Evolutionary conservation across 2,113 vertebrate species (phyloP), one percentile per base, ranked within the genome.

Genomic region (Prolemur simus): DNA sequence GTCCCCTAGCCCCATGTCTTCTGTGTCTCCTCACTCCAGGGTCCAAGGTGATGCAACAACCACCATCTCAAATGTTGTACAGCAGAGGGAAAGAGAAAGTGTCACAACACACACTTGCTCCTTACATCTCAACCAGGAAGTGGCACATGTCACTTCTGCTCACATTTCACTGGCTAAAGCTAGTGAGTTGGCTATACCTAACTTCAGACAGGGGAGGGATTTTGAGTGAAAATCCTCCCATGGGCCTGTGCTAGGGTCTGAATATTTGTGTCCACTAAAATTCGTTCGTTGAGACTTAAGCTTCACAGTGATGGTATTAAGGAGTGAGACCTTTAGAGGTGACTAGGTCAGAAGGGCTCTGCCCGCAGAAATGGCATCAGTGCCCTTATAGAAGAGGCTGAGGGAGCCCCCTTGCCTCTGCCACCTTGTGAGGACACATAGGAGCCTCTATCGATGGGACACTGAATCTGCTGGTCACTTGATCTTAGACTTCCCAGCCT

Each of bases 1-100:
- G 39, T 23, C n/a, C 32, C 0, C 0, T 37, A 9, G 14, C 52
- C 52, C 52, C 52, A 52, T 18, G 52, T 54, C 84, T 76, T 63
- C n/a, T n/a, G n/a, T n/a, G n/a, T n/a, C n/a, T n/a, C n/a, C n/a
- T n/a, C n/a, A n/a, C n/a, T n/a, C n/a, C 83, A 29, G 83, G 42
- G 5, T 4, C 54, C 47, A 5, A 45, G 71, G 4, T 21, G 32
- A n/a, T 0, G n/a, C n/a, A n/a, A n/a, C n/a, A n/a, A n/a, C n/a
- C n/a, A n/a, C n/a, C n/a, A n/a, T n/a, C n/a, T n/a, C n/a, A n/a
- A n/a, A n/a, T n/a, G n/a, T n/a, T n/a, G n/a, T n/a, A n/a, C n/a
- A n/a, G n/a, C n/a, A n/a, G n/a, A n/a, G n/a, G n/a, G n/a, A n/a
- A n/a, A n/a, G n/a, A n/a, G n/a, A n/a, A n/a, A n/a, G n/a, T n/a